Conservation (phyloP, 2,888 invertebrate genomes). For the Palloptera scutellata region DNA sequence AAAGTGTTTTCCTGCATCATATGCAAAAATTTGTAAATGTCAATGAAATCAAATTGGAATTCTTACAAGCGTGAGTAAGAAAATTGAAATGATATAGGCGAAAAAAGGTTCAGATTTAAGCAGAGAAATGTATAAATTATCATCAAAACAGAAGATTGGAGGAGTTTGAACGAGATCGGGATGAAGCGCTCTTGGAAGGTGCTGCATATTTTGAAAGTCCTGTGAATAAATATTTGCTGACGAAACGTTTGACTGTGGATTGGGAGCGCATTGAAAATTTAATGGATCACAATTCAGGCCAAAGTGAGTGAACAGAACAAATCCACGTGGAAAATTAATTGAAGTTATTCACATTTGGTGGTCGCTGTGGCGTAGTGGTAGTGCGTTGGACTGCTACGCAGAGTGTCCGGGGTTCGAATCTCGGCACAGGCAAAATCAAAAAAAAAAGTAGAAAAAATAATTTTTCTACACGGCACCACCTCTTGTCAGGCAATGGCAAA, state of each 20-base stretch:
- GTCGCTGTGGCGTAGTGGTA: no score
- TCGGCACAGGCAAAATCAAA: no score
- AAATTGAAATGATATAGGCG: neutral
- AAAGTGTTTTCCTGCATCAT: conserved; percentile 47
- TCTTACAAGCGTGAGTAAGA: conserved; percentile 52
- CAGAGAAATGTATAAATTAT: no score
- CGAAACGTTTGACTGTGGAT: conserved; percentile 78
- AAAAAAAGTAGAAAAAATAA: no score
- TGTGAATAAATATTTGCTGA: conserved; percentile 89
- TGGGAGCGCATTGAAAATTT: conserved; percentile 54
- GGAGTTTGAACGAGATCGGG: conserved; percentile 75
- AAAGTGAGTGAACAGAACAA: conserved; percentile 43
- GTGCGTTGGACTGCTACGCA: no score
- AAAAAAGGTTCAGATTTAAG: neutral
- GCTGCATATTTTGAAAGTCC: conserved; percentile 84
- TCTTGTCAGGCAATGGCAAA: no score
- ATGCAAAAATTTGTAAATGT: conserved; percentile 52
- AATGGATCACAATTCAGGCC: conserved; percentile 48
- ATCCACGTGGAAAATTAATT: no score
- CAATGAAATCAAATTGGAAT: conserved; percentile 56
- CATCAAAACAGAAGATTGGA: conserved; percentile 70
- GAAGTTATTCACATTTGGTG: no score
- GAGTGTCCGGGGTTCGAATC: no score
- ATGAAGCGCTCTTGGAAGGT: conserved; percentile 76
- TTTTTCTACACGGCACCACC: no score